These are phyloP conservation scores for Ecliptopera silaceata DNA, from an alignment of 2,888 invertebrate genomes.

Conservation along the genomic window DNA sequence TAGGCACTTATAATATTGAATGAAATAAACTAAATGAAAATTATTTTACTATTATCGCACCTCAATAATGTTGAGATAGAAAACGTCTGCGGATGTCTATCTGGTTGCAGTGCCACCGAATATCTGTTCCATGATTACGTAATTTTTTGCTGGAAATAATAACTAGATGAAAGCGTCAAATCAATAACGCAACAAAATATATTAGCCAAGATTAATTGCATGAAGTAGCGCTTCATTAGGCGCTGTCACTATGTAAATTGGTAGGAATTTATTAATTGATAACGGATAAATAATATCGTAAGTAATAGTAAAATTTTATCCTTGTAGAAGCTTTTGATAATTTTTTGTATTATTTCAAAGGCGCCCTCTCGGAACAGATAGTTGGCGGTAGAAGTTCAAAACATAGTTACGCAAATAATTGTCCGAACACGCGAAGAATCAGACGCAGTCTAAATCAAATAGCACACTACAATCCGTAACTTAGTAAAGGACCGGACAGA, in stretches of 20 bases:
- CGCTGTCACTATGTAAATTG: no score
- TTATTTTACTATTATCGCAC: slow-evolving; percentile 38
- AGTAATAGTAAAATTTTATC: no score
- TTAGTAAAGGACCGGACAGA: slow-evolving; percentile 29
- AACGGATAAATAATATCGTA: no score
- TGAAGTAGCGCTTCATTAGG: no score
- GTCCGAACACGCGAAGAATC: slow-evolving; percentile 1
- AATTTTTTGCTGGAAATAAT: no score
- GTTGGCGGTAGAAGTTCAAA: neutral
- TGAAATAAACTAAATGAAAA: slow-evolving; percentile 33
- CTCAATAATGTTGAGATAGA: slow-evolving; percentile 35
- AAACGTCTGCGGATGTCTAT: slow-evolving; percentile 20
- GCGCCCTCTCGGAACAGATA: neutral
- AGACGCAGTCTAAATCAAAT: slow-evolving; percentile 13
- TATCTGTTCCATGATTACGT: neutral
- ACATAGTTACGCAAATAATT: neutral
- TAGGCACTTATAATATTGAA: slow-evolving; percentile 37
- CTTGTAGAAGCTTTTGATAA: no score
- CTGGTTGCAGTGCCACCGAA: neutral
- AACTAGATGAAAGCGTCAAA: no score
- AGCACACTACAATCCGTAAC: slow-evolving; percentile 19
- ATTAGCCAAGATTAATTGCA: no score
- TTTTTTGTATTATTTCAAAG: no score
- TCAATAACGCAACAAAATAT: no score
- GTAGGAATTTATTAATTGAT: no score